Base-by-base conservation (phyloP, 1,140 invertebrate species). In the Drosophila arizonae region DNA sequence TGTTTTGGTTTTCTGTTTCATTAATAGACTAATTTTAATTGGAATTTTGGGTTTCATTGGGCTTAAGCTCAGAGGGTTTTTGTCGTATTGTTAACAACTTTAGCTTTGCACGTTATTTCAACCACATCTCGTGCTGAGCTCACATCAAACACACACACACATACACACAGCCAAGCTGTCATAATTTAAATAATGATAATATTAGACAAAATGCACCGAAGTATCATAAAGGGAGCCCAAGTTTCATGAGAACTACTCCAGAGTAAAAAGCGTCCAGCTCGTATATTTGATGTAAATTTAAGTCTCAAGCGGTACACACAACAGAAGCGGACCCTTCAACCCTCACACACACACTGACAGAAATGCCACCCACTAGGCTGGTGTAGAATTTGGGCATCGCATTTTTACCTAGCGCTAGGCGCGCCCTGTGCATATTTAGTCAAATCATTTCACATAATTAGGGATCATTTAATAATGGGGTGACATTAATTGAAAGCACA, bases 391-490 rank as follows among this genome's bases (percentile, higher is more conserved):
- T 66, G 73, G 79, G 82, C 71, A 73, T 81, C 76, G 68, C 76
- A 69, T 86, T 86, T 86, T 81, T 70, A 33, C 21, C 54, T 54
- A 26, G 48, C 50, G 54, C 48, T 72, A 62, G 50, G 63, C 64
- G 70, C 55, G 71, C 33, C 68, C 69, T 62, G 58, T 71, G 84
- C 84, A 88, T 88, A 88, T 88, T 88, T 80, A 81, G 84, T 85
- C 87, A 90, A 90, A 90, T 90, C 87, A 90, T 90, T 91, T 91
- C 90, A 91, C 90, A 91, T 91, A 91, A 91, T 91, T 91, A 91
- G 90, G 90, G 86, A 91, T 91, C 90, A 91, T 91, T 91, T 91
- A 91, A 91, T 91, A 91, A 91, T 91, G 86, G 90, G 90, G 86
- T 90, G 86, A 91, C 90, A 91, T 91, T 91, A 91, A 91, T 91